A percentile compares a stretch with the other conserved stretches of the same genome.
phyloP scores from a whole-genome alignment of 2,113 vertebrate genomes.

The Myotis brandtii region DNA sequence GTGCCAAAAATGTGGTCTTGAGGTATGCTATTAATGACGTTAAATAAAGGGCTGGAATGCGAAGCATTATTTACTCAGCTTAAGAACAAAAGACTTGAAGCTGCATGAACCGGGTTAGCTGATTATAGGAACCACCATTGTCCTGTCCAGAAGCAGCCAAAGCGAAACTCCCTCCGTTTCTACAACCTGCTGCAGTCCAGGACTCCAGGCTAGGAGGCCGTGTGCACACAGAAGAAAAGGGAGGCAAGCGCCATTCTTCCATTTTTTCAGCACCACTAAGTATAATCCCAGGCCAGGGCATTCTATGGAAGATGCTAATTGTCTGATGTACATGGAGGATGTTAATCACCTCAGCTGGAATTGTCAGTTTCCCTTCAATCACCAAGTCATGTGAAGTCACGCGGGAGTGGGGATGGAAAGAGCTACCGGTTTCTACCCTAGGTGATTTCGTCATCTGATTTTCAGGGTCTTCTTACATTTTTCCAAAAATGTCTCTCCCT shows the following conservation, averaged over 20 bases:
- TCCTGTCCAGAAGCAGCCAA: conserved; percentile 54
- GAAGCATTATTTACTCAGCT: conserved; percentile 77
- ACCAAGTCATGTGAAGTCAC: background rate
- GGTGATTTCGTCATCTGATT: background rate
- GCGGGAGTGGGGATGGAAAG: background rate
- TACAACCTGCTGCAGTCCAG: background rate
- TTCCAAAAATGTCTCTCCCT: background rate
- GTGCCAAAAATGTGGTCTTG: conserved; percentile 62
- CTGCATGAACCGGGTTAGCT: conserved; percentile 60
- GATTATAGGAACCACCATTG: conserved; percentile 9
- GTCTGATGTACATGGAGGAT: background rate
- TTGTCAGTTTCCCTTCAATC: background rate
- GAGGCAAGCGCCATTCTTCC: background rate
- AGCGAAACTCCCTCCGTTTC: background rate
- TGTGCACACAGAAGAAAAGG: background rate
- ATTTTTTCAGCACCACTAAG: background rate
- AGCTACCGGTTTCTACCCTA: background rate
- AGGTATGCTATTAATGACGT: conserved; percentile 63
- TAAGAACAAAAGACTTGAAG: conserved; percentile 73
- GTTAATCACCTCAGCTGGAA: background rate
- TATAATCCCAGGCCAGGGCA: background rate
- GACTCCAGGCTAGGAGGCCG: background rate
- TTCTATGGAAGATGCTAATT: background rate
- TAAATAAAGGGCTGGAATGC: conserved; percentile 66
- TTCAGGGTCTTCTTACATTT: background rate